Conservation (phyloP, 2,113 vertebrate genomes). For the Pachypanchax playfairii region DNA sequence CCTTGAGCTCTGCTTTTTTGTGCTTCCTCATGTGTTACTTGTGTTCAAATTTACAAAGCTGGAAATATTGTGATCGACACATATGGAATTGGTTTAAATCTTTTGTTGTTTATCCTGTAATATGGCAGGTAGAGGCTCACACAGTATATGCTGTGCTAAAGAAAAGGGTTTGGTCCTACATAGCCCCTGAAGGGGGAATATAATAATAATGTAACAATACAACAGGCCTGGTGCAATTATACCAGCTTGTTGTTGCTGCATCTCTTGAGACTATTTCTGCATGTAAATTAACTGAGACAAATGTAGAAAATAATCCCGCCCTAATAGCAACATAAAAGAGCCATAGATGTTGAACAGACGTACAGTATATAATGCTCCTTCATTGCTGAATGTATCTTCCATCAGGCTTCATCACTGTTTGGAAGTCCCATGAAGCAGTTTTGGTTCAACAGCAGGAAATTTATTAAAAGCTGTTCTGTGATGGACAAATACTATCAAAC, state of each 20-base stretch:
- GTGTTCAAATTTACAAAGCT: conserved; percentile 22
- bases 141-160: conserved; percentile 1
- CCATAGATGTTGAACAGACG: conserved; percentile 30
- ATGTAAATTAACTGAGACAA: conserved; percentile 56
- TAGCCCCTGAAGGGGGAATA: conserved; percentile 16
- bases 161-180: conserved; percentile 4
- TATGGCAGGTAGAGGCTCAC: conserved; percentile 18
- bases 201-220: conserved; percentile 7
- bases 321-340: conserved; percentile 40
- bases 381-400: conserved; percentile 19
- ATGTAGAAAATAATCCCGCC: conserved; percentile 45
- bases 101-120: conserved; percentile 21
- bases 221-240: conserved; percentile 18
- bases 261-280: conserved; percentile 36
- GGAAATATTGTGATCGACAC: conserved; percentile 37
- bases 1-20: conserved; percentile 31
- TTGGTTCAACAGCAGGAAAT: conserved; percentile 32
- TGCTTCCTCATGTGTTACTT: conserved; percentile 30
- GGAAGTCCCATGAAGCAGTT: conserved; percentile 30
- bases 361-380: conserved; percentile 1
- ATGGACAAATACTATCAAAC: conserved; percentile 16
- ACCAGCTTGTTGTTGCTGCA: conserved; percentile 39
- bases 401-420: conserved; percentile 20
- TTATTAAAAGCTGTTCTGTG: conserved; percentile 8
- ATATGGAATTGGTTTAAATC: conserved; percentile 34